Conservation (phyloP, 2,113 vertebrate species). For the Poicephalus gulielmi region DNA sequence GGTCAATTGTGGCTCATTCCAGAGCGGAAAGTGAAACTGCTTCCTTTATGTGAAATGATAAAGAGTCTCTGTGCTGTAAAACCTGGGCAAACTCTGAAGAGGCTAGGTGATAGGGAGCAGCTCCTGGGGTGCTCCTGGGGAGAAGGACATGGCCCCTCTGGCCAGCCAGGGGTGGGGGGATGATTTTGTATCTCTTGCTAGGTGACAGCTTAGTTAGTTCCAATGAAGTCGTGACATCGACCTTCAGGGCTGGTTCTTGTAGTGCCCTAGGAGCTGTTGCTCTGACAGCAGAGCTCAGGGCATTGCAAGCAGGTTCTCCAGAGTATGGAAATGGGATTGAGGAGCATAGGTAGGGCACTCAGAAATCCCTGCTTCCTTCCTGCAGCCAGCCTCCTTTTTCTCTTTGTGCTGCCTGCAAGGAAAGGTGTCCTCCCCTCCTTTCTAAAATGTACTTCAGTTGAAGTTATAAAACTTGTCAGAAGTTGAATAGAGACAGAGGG, state of each 20-base stretch:
- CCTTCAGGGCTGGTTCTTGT: background rate
- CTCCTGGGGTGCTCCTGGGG: background rate
- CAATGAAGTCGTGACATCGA: accelerated
- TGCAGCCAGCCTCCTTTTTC: background rate
- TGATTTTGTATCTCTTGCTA: background rate
- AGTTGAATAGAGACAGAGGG: background rate
- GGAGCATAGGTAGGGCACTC: background rate
- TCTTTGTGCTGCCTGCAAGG: background rate
- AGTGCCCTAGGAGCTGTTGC: background rate
- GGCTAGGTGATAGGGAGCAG: background rate
- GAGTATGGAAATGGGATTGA: background rate
- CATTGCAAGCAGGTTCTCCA: background rate
- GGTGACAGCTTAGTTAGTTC: background rate
- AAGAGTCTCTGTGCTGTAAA: background rate
- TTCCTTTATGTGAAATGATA: background rate
- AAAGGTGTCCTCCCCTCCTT: background rate
- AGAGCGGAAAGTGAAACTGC: background rate
- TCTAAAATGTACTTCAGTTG: background rate
- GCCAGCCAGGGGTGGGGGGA: background rate
- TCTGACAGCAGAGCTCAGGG: background rate
- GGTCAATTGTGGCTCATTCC: background rate
- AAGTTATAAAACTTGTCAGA: background rate
- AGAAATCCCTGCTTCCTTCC: background rate
- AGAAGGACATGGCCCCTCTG: background rate
- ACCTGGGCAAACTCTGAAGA: background rate